Percentiles rank a stretch among this genome's conserved stretches.
phyloP scores from a whole-genome alignment of 2,113 vertebrate species.

The Paedocypris sp. region DNA sequence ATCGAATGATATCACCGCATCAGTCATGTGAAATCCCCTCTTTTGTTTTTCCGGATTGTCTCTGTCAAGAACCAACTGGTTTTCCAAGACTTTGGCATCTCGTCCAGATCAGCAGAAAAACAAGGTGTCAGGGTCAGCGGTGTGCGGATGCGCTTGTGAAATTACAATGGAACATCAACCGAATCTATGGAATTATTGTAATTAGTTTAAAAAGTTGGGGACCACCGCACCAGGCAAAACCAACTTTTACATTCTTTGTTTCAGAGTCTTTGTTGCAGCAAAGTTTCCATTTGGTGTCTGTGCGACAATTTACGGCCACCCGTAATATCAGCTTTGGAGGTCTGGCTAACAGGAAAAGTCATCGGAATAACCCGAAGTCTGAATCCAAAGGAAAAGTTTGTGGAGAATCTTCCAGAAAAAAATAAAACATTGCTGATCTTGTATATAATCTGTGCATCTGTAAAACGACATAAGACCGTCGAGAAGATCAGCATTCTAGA shows the following conservation, averaged over 20 bases:
- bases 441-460: too few species aligned
- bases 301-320: slow-evolving; percentile 24
- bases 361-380: neutral
- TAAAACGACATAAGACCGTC: too few species aligned
- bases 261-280: slow-evolving; percentile 10
- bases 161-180: neutral
- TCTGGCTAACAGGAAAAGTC: slow-evolving; percentile 5
- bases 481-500: too few species aligned
- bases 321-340: slow-evolving; percentile 20
- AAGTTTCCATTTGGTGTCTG: slow-evolving; percentile 29
- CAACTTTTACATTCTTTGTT: slow-evolving; percentile 28
- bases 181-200: neutral
- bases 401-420: too few species aligned
- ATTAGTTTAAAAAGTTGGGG: too few species aligned
- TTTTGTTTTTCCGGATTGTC: slow-evolving; percentile 39
- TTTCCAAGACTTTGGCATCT: slow-evolving; percentile 34
- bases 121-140: slow-evolving; percentile 45
- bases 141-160: neutral
- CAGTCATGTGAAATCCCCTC: slow-evolving; percentile 50
- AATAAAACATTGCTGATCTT: too few species aligned
- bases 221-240: slow-evolving; percentile 24
- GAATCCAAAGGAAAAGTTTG: too few species aligned
- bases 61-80: slow-evolving; percentile 43
- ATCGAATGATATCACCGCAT: slow-evolving; percentile 58
- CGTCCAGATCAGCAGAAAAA: slow-evolving; percentile 31